These are phyloP conservation scores for Petrosia ficiformis DNA, from an alignment of 37 sponge, comb jelly and placozoan species.

Conservation along the genomic window DNA sequence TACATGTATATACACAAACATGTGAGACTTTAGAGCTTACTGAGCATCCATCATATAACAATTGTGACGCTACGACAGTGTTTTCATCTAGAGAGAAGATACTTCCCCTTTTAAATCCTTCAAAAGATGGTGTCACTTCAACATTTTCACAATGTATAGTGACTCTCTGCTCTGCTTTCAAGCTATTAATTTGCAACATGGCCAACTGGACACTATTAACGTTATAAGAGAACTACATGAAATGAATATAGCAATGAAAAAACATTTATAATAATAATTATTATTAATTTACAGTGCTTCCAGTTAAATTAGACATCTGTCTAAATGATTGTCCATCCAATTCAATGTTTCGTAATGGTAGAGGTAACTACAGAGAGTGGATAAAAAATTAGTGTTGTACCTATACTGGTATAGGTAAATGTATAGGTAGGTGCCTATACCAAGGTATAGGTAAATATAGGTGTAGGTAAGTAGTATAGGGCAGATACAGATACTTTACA, in stretches of 20 bases:
- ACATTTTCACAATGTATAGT: slow-evolving; percentile 49
- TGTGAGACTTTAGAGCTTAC: no score
- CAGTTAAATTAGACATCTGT: slow-evolving; percentile 28
- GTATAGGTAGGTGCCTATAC: no score
- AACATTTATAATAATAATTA: not conserved
- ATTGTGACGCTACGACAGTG: not conserved
- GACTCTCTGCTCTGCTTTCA: slow-evolving; percentile 39
- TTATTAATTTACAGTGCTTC: slow-evolving; percentile 10
- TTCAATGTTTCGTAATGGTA: slow-evolving; percentile 4
- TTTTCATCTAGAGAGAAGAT: slow-evolving; percentile 3
- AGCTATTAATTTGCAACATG: slow-evolving; percentile 66
- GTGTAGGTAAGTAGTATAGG: no score
- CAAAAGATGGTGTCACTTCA: slow-evolving; percentile 1
- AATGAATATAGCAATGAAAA: not conserved
- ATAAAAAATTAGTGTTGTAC: not conserved
- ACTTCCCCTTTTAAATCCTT: slow-evolving; percentile 3
- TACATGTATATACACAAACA: no score
- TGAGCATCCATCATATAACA: not conserved
- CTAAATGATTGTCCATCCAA: slow-evolving; percentile 13
- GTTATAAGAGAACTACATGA: slow-evolving; percentile 42
- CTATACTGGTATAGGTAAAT: no score
- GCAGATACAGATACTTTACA: no score
- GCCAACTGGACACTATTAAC: slow-evolving; percentile 58
- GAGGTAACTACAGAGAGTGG: not conserved
- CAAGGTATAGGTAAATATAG: no score